A percentile compares a stretch with the other conserved stretches of the same genome.
Conservation (phyloP, 2,888 invertebrate species). For the Cephus runcator region DNA sequence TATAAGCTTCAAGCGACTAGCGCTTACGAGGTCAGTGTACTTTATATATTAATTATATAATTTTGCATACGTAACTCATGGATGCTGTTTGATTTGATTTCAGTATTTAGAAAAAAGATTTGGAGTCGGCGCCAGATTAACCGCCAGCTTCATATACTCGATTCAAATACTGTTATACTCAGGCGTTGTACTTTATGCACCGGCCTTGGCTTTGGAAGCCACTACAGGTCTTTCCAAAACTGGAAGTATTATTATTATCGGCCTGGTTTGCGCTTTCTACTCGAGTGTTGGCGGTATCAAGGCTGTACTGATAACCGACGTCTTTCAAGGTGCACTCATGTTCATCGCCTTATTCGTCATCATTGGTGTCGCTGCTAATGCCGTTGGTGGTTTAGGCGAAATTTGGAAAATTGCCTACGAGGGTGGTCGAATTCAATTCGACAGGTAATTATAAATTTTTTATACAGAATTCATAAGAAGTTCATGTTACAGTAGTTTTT, state of each 20-base stretch:
- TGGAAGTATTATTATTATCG: conserved; percentile 79
- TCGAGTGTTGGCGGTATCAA: conserved; percentile 92
- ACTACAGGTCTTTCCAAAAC: conserved; percentile 82
- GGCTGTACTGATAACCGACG: conserved; percentile 88
- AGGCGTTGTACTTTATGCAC: conserved; percentile 93
- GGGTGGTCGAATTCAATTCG: conserved; percentile 77
- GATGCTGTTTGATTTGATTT: conserved; percentile 15
- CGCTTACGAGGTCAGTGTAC: conserved; percentile 67
- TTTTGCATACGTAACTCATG: background rate
- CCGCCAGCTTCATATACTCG: conserved; percentile 86
- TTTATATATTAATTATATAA: background rate
- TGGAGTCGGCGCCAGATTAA: conserved; percentile 77
- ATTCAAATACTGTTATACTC: conserved; percentile 91
- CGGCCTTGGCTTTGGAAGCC: conserved; percentile 88
- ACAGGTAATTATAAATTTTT: conserved; percentile 67
- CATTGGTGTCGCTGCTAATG: conserved; percentile 77
- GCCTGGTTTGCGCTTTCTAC: conserved; percentile 85
- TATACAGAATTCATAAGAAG: conserved; percentile 25
- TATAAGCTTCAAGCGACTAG: conserved; percentile 67
- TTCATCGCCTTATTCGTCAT: conserved; percentile 84
- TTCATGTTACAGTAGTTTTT: conserved; percentile 29
- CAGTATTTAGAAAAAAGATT: conserved; percentile 91
- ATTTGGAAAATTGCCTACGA: conserved; percentile 79
- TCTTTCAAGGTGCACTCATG: conserved; percentile 88
- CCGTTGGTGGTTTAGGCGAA: conserved; percentile 75